Base-by-base conservation (phyloP, 2,113 vertebrate species). In the Hydrochoerus hydrochaeris region DNA sequence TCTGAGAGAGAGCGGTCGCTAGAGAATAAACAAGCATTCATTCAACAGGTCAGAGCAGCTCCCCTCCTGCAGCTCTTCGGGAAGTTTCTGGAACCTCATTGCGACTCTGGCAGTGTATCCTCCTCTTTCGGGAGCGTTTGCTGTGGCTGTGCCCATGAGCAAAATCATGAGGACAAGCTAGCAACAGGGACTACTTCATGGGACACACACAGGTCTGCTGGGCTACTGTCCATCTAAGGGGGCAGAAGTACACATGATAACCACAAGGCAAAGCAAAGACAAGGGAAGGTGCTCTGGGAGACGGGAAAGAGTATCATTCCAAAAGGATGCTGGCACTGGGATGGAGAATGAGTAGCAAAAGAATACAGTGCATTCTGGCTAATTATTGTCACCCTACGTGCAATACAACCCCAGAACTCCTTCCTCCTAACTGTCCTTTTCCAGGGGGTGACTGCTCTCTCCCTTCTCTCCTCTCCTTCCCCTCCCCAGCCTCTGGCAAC, bases 171-270 rank as follows among this genome's bases (percentile, higher is more conserved):
- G 41, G n/a, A 52, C n/a, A 20, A 38, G 20, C 35, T 32, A 62
- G 49, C 19, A 6, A 11, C 0, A 0, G 14, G 1, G 11, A 26
- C 44, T 14, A n/a, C n/a, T 62, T 63, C n/a, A 6, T 0, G 6
- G 30, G 14, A 17, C 14, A 0, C 54, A 17, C 14, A 0, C 54
- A 20, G 22, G 78, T 8, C 73, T 7, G 3, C 20, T 0, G 2
- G 49, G 26, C 19, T 7, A 8, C 2, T 10, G 20, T 60, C 32
- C n/a, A 19, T 20, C 46, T n/a, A 13, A 57, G 0, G 17, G 28
- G 30, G 22, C 22, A 26, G 3, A 7, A 54, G 58, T 26, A 30
- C 0, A 0, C 7, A 1, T 5, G 13, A 32, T 11, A 13, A 63
- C 22, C 54, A 44, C 26, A 10, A 11, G 4, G 0, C 1, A n/a